Evolutionary conservation across 2,797 vertebrate genomes (phyloP).

Genomic region (Pteronotus mesoamericanus): DNA sequence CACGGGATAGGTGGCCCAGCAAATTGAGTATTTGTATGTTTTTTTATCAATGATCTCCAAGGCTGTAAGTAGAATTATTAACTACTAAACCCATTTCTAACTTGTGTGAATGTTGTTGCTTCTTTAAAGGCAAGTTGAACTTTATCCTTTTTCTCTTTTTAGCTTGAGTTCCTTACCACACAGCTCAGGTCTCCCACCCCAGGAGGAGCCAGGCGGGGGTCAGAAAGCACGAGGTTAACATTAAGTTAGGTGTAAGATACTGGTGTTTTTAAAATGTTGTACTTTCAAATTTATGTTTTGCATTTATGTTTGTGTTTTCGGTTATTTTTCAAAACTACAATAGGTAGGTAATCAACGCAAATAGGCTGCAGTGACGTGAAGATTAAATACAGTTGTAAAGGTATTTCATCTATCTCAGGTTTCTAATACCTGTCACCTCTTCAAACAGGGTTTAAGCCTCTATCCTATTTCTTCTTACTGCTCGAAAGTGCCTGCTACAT

Average conservation of each 20-base stretch:
- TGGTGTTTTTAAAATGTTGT: neutral
- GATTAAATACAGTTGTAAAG: neutral
- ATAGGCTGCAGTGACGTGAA: neutral
- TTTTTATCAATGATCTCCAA: neutral
- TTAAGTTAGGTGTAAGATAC: neutral
- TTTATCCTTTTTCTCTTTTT: conserved; percentile 23
- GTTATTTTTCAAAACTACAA: neutral
- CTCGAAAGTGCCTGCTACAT: neutral
- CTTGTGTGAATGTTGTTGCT: neutral
- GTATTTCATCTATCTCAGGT: neutral
- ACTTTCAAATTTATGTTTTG: neutral
- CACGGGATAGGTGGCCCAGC: neutral
- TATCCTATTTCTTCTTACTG: neutral
- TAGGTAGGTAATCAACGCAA: neutral
- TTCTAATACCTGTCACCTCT: neutral
- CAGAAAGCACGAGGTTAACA: neutral
- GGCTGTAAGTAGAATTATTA: conserved; percentile 34
- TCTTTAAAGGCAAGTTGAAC: conserved; percentile 6
- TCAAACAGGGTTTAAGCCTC: neutral
- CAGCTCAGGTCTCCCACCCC: neutral
- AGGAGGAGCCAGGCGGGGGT: neutral
- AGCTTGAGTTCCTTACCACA: conserved; percentile 27
- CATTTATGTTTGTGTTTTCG: neutral
- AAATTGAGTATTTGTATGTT: neutral
- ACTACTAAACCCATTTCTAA: conserved; percentile 31